Conservation (phyloP, 2,888 invertebrate species). For the Conus canariensis region DNA sequence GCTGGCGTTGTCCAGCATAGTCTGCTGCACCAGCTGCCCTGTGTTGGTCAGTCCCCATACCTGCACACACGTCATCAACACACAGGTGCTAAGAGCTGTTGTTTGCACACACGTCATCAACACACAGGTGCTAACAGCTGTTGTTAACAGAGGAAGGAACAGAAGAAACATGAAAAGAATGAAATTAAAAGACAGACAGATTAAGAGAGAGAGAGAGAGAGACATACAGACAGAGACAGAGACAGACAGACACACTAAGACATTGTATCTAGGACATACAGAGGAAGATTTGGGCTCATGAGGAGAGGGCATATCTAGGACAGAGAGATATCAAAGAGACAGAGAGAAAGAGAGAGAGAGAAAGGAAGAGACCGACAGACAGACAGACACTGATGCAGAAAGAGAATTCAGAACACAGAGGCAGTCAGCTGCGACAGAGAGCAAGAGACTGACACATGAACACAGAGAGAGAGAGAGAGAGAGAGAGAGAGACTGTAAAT, state of each 20-base stretch:
- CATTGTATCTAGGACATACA: no score
- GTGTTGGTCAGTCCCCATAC: slow-evolving; percentile 41
- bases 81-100: background rate
- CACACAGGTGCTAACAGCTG: background rate
- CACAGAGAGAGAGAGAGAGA: background rate
- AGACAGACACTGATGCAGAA: background rate
- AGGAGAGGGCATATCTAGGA: no score
- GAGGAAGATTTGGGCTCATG: no score
- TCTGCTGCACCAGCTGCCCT: slow-evolving; percentile 37
- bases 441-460: background rate
- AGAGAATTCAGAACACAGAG: background rate
- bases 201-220: background rate
- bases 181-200: background rate
- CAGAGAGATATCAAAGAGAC: background rate
- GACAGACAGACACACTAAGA: no score
- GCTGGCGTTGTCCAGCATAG: slow-evolving; percentile 38
- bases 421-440: background rate
- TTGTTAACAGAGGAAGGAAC: background rate
- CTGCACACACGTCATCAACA: background rate
- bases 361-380: background rate
- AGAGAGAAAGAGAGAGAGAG: background rate
- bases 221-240: no score
- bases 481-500: background rate
- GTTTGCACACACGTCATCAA: background rate
- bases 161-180: background rate